These are phyloP conservation scores for Ceratitis capitata DNA, from an alignment of 1,140 invertebrate genomes.

Conservation along the genomic window DNA sequence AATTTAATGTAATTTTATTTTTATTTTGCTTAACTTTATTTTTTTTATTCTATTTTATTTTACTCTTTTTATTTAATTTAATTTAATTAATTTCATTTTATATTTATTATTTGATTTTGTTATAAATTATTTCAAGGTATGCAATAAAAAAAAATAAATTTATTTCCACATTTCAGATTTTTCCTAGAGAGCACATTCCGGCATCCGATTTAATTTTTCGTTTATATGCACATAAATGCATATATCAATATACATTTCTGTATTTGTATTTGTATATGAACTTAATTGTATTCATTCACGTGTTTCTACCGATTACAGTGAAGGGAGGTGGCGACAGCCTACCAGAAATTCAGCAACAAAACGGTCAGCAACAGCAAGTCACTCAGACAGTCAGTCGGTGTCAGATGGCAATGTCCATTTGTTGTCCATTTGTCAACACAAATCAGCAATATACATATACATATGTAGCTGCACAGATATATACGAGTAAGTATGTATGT, in stretches of 20 bases:
- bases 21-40: too few relatives aligned
- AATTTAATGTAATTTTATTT: too few relatives aligned
- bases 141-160: too few relatives aligned
- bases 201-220: not conserved
- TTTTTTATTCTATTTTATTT: too few relatives aligned
- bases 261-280: not conserved
- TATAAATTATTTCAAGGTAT: too few relatives aligned
- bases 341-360: not conserved
- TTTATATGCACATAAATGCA: not conserved
- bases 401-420: conserved; percentile 14
- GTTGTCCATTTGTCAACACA: not conserved
- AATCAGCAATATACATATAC: not conserved
- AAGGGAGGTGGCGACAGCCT: not conserved
- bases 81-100: too few relatives aligned
- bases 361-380: not conserved
- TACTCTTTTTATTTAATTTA: too few relatives aligned
- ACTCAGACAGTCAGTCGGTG: not conserved
- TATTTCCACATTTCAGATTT: too few relatives aligned
- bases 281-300: conserved; percentile 11
- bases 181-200: too few relatives aligned
- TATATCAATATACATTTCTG: not conserved
- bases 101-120: too few relatives aligned
- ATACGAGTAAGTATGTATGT: not conserved
- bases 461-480: not conserved
- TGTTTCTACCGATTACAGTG: conserved; percentile 5